Evolutionary conservation across 2,797 vertebrate genomes (phyloP).

Genomic region (Lycodopsis pacificus): DNA sequence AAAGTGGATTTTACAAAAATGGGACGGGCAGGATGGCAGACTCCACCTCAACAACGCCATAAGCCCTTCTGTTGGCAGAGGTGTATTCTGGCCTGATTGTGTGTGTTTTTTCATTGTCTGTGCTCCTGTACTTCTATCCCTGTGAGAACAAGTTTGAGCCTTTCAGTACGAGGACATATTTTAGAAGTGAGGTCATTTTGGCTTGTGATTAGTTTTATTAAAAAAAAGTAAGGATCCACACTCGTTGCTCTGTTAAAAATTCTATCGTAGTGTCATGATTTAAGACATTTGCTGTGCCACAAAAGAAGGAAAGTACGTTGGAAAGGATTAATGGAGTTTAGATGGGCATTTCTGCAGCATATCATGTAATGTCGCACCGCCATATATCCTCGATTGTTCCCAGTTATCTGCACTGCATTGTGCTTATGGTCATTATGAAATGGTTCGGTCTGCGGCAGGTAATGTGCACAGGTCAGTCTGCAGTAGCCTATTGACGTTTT

Average conservation of each 20-base stretch:
- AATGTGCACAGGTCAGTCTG: conserved; percentile 39
- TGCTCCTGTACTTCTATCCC: conserved; percentile 50
- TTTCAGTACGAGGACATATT: conserved; percentile 43
- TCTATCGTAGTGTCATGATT: not conserved
- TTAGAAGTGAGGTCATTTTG: conserved; percentile 41
- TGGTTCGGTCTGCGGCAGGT: conserved; percentile 16
- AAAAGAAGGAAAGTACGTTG: not conserved
- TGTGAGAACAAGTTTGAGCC: conserved; percentile 52
- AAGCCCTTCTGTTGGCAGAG: conserved; percentile 81
- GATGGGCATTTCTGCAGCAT: not conserved
- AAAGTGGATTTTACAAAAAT: conserved; percentile 82
- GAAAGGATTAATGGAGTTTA: not conserved
- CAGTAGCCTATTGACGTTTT: conserved; percentile 40
- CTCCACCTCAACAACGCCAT: conserved; percentile 78
- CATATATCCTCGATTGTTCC: not conserved
- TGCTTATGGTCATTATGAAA: conserved; percentile 35
- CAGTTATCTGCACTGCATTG: not conserved
- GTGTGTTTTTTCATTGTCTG: conserved; percentile 49
- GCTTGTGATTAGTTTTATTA: conserved; percentile 15
- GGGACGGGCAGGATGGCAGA: conserved; percentile 71
- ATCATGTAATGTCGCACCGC: not conserved
- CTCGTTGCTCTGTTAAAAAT: not conserved
- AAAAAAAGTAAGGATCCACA: not conserved
- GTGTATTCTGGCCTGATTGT: conserved; percentile 59
- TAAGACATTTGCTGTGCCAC: not conserved